Evolutionary conservation across 1,140 invertebrate species (phyloP), one percentile per base, ranked within the genome.

Genomic region (Anoplolepis gracilipes): DNA sequence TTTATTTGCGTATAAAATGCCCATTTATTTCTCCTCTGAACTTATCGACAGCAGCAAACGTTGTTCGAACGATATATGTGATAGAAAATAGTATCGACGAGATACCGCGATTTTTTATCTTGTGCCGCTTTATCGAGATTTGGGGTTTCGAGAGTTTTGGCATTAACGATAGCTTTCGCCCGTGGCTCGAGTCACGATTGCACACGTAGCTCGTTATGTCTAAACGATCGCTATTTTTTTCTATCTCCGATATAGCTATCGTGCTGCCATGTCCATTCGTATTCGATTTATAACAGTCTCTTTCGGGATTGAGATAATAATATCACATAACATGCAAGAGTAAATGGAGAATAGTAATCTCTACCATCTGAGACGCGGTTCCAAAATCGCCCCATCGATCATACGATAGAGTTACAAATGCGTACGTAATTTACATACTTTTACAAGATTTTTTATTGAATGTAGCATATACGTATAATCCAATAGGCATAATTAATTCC

Each of bases 221-320:
- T n/a, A 73, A 84, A 65, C 78, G 78, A 59, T 65, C 67, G 65
- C 69, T 55, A 84, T 84, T 86, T 86, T 82, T 72, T 64, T 46
- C 70, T 13, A 13, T n/a, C 39, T 22, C 28, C 65, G 49, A 25
- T 59, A 33, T 39, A 62, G 28, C 84, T 59, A 59, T 69, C 84
- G 84, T 42, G n/a, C 73, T 65, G 55, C 61, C 59, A 79, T 30
- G 61, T 53, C 33, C 75, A 30, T 33, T n/a, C 55, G 25, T 59
- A 19, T 85, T 59, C 84, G 75, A 85, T 85, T 85, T 67, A 67
- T 85, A 33, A 81, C 62, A 64, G n/a, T 59, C 61, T 19, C 57
- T 85, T 75, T 84, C 55, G 72, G 28, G 49, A 39, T 85, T n/a
- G 59, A n/a, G 36, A 39, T 28, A 55, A 70, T 87, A 85, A 85